Conservation (phyloP, 2,888 invertebrate species). For the Stenoptilia bipunctidactyla region DNA sequence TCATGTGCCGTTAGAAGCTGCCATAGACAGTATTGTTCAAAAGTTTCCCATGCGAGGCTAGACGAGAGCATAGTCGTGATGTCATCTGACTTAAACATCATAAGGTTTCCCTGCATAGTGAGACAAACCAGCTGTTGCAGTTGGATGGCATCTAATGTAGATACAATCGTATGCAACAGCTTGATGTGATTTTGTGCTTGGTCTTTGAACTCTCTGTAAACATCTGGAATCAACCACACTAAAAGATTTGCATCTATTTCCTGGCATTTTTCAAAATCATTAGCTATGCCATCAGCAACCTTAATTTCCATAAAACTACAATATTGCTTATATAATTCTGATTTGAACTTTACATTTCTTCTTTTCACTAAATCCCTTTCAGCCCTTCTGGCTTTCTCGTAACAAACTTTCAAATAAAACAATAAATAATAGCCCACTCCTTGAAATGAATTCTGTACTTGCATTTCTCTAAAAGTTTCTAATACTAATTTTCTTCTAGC, state of each 20-base stretch:
- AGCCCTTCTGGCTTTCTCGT: constrained; percentile 66
- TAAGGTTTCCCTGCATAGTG: constrained; percentile 88
- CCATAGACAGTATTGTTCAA: constrained; percentile 98
- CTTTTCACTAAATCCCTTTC: constrained; percentile 65
- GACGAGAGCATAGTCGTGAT: constrained; percentile 81
- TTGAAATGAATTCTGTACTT: constrained; percentile 73
- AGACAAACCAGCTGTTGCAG: constrained; percentile 92
- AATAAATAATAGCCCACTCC: constrained; percentile 88
- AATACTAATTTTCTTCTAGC: constrained; percentile 84
- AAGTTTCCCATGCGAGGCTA: constrained; percentile 95
- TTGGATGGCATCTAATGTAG: constrained; percentile 90
- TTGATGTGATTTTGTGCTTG: constrained; percentile 90
- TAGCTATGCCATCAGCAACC: constrained; percentile 78
- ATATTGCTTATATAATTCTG: constrained; percentile 89
- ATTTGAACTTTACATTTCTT: constrained; percentile 79
- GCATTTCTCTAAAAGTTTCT: constrained; percentile 85
- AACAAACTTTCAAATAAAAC: constrained; percentile 87
- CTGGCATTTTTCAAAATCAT: constrained; percentile 90
- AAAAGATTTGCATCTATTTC: constrained; percentile 90
- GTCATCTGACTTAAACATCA: constrained; percentile 85
- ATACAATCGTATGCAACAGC: constrained; percentile 89
- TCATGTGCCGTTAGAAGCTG: constrained; percentile 95
- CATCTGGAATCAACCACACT: constrained; percentile 92
- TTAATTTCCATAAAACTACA: constrained; percentile 85
- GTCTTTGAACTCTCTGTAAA: constrained; percentile 91